These are phyloP conservation scores for Agriopis aurantiaria DNA, from an alignment of 2,888 invertebrate genomes.

Conservation along the genomic window DNA sequence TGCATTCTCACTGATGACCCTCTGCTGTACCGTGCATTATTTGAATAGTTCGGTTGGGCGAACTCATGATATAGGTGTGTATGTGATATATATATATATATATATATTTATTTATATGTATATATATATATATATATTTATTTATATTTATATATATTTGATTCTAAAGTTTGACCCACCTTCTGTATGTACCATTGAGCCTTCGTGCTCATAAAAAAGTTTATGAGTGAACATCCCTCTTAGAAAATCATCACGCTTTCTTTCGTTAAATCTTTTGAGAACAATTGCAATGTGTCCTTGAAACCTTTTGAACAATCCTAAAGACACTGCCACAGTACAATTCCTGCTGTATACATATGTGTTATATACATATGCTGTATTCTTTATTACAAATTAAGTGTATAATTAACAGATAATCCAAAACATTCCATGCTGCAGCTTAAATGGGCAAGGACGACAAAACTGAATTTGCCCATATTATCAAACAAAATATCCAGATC, in stretches of 20 bases:
- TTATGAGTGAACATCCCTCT: slow-evolving; percentile 44
- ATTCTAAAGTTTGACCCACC: background rate
- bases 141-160: too few species aligned
- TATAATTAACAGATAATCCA: too few species aligned
- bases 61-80: background rate
- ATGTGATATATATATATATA: too few species aligned
- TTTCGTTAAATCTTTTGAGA: slow-evolving; percentile 49
- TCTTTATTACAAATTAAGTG: too few species aligned
- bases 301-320: slow-evolving; percentile 49
- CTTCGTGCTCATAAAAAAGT: background rate
- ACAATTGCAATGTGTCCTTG: slow-evolving; percentile 50
- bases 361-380: too few species aligned
- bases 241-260: slow-evolving; percentile 47
- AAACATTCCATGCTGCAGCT: too few species aligned
- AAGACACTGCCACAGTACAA: slow-evolving; percentile 62
- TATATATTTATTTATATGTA: too few species aligned
- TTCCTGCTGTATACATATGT: slow-evolving; percentile 74
- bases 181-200: background rate
- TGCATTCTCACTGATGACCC: background rate
- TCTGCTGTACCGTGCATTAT: background rate
- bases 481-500: too few species aligned
- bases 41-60: background rate
- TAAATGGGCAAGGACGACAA: too few species aligned
- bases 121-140: too few species aligned
- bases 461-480: too few species aligned